Percentiles rank a stretch among this genome's conserved stretches.
Conservation (phyloP, 2,888 invertebrate species). For the Agonum fuliginosum region DNA sequence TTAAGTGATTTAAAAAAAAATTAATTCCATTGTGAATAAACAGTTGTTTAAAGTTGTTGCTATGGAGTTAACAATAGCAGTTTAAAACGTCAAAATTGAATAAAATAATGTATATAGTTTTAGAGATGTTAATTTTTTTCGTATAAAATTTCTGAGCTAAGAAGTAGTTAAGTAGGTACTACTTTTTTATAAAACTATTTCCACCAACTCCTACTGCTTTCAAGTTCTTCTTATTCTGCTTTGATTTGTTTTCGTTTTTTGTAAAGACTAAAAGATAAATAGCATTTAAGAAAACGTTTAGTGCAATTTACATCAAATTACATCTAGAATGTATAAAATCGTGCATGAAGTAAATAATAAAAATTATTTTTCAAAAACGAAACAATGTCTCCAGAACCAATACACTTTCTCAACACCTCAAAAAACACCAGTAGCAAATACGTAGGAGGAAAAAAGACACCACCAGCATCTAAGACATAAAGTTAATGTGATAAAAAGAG, state of each 20-base stretch:
- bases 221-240: neutral
- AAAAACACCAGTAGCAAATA: neutral
- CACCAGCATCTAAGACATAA: neutral
- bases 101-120: too few relatives aligned
- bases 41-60: too few relatives aligned
- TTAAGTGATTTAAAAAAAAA: too few relatives aligned
- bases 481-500: neutral
- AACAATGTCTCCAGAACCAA: slow-evolving; percentile 8
- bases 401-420: slow-evolving; percentile 2
- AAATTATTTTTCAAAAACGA: neutral
- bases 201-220: too few relatives aligned
- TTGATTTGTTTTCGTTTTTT: neutral
- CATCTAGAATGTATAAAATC: slow-evolving; percentile 3
- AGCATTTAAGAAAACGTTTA: neutral
- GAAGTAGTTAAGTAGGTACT: too few relatives aligned
- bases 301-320: neutral
- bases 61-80: too few relatives aligned
- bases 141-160: too few relatives aligned
- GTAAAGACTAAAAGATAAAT: neutral
- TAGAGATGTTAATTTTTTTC: too few relatives aligned
- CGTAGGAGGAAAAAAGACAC: neutral
- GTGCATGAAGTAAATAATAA: slow-evolving; percentile 17
- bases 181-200: too few relatives aligned
- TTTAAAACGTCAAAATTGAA: too few relatives aligned
- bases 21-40: too few relatives aligned